phyloP scores from a whole-genome alignment of 2,113 vertebrate species.

The Smithornis capensis region DNA sequence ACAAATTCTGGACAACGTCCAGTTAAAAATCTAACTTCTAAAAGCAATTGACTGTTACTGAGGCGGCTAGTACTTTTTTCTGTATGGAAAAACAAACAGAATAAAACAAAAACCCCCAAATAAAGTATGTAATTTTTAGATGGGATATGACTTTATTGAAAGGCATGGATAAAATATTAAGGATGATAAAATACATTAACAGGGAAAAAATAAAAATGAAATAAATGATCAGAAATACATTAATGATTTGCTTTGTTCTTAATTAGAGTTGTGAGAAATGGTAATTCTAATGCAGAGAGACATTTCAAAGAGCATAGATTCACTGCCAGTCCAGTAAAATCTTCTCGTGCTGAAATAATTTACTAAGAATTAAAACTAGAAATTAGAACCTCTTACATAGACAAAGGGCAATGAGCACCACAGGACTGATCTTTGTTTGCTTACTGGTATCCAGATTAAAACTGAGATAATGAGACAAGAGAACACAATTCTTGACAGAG shows the following conservation, averaged over 20 bases:
- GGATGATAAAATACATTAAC: background rate
- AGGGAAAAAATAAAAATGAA: background rate
- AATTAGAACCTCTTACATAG: background rate
- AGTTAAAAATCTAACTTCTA: conserved; percentile 36
- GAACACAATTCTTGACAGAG: background rate
- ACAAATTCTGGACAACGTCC: conserved; percentile 9
- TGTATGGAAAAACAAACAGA: background rate
- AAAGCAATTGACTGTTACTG: background rate
- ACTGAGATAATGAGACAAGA: background rate
- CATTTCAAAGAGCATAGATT: background rate
- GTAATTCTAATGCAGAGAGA: background rate
- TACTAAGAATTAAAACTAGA: background rate
- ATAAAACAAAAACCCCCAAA: background rate
- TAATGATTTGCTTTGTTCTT: background rate
- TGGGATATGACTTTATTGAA: background rate
- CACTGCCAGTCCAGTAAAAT: background rate
- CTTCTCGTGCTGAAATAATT: background rate
- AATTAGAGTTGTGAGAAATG: conserved; percentile 2
- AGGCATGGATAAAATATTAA: background rate
- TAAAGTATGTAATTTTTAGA: background rate
- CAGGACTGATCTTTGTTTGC: background rate
- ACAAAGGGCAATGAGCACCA: background rate
- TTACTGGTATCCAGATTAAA: background rate
- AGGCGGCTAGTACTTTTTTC: background rate
- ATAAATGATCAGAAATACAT: background rate